Evolutionary conservation across 2,888 invertebrate species (phyloP).

Genomic region (Erebia palarica): DNA sequence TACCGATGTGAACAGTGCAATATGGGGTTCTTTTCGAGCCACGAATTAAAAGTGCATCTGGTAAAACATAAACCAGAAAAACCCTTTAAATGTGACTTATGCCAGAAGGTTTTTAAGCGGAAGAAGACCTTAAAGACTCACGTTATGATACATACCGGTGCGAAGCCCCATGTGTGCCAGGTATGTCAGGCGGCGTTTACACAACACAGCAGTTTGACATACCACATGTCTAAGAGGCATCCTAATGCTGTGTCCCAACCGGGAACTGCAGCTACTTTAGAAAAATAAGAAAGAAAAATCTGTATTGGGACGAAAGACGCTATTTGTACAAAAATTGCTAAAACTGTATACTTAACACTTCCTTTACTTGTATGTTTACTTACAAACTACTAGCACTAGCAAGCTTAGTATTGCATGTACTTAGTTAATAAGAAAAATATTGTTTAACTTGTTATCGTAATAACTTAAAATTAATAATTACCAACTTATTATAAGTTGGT

Average conservation of each 20-base stretch:
- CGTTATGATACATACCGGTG: neutral
- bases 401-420: too few species aligned
- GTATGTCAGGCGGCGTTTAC: neutral
- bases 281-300: too few species aligned
- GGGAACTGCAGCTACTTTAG: neutral
- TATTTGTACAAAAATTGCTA: too few species aligned
- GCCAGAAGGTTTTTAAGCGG: constrained; percentile 10
- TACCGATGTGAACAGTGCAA: constrained; percentile 28
- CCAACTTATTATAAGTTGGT: too few species aligned
- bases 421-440: too few species aligned
- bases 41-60: neutral
- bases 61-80: constrained; percentile 2
- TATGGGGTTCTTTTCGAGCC: neutral
- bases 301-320: too few species aligned
- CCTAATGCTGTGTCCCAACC: neutral
- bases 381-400: too few species aligned
- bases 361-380: too few species aligned
- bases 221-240: constrained; percentile 9
- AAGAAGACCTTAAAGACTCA: constrained; percentile 3
- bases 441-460: too few species aligned
- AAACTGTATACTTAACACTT: too few species aligned
- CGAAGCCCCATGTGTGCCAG: neutral
- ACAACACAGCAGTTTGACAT: constrained; percentile 7
- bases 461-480: too few species aligned
- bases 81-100: constrained; percentile 8